Base-by-base conservation (phyloP, 2,888 invertebrate species). In the Phasia obesa region DNA sequence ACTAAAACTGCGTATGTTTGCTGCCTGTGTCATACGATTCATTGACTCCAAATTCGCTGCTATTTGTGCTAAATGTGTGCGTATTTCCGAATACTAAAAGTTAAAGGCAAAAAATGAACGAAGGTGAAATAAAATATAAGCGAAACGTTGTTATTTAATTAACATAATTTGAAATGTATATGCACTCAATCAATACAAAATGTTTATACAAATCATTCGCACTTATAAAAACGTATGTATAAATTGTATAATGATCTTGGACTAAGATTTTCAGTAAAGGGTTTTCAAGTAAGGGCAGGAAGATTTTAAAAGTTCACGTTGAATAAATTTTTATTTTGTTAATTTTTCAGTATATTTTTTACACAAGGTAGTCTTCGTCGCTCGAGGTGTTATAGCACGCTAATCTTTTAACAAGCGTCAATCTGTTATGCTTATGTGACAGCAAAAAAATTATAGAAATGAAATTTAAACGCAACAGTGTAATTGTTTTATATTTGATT, bases 11-110 rank as follows among this genome's bases (percentile, higher is more conserved):
- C 90, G 88, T 73, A 91, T 87, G 79, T 90, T 89, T 25, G 90
- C 87, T 1, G 89, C 87, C 83, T 91, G 91, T 4, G 90, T 87
- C 89, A 90, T 89, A 51, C 91, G 90, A 78, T 87, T 88, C 91
- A 91, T 91, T 38, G 88, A 86, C 59, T 91, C 90, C 78, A 91
- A 84, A 85, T 91, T 91, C 38, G 85, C 85, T 17, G 87, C 88
- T 53, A 91, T 90, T 70, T 88, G 88, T 23, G 88, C 88, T 69
- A 91, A 85, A 42, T 88, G 87, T 53, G 87, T 84, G 5, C 90
- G 90, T 19, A 91, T 90, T 82, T 90, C 90, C 42, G 89, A 88
- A 86, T 91, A 91, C 91, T 91, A 65, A 5, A 86, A 88, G 27
- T 53, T 25, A 49, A 76, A 59, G 6, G 51, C 47, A 57, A 73